Evolutionary conservation across 2,797 vertebrate species (phyloP), one percentile per base, ranked within the genome.

Genomic region (Darevskia nairensis): DNA sequence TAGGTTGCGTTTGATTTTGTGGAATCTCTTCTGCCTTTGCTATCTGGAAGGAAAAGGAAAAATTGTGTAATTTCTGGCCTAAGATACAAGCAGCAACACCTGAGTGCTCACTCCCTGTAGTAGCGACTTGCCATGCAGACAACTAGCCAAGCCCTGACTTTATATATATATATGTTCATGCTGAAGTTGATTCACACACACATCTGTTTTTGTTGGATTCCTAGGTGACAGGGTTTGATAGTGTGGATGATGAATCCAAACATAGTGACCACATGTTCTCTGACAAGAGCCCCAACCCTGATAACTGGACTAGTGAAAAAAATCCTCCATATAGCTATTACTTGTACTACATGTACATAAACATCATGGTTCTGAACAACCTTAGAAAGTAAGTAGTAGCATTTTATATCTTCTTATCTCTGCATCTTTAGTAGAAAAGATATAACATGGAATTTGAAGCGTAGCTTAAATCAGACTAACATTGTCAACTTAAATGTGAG

Each of bases 341-440:
- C 94, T 96, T 99, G 89, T 99, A 99, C 95, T 98, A 99, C 86
- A 99, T 99, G 99, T 99, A 99, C 0, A 97, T 98, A 95, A 99
- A 99, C 97, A 98, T 99, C 95, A 99, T 99, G 98, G 97, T 99
- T 94, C 98, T 99, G 85, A 99, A 99, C 97, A 99, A 99, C 95
- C 97, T 99, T 89, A 97, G 99, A 95, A 99, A 97, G 99, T 98
- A 96, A 88, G 96, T 93, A 92, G 71, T 46, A 0, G n/a, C 15
- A 87, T 55, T 80, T 92, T 32, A 85, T 85, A 35, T 74, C 13
- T 75, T 87, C 21, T 29, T 75, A n/a, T 72, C 11, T 84, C 32
- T 87, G 3, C 10, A 76, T 68, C 21, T 82, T 82, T 78, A 27
- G 17, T 59, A 59, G 76, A 80, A 87, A 87, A 84, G 27, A 29